Conservation (phyloP, 2,113 vertebrate genomes). For the Beaufortia kweichowensis region DNA sequence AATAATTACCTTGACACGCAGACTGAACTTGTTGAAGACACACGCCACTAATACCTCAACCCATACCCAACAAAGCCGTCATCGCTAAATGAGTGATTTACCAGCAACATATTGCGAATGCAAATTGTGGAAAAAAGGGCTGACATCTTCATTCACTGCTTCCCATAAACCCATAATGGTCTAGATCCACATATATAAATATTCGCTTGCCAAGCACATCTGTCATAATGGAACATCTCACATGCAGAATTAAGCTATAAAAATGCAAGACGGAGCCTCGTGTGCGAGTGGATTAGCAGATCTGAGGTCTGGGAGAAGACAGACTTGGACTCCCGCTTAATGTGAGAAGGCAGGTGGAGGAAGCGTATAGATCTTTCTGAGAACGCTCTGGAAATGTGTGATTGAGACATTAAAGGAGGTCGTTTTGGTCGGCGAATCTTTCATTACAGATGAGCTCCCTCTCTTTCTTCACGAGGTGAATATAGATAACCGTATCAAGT, state of each 20-base stretch:
- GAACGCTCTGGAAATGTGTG: constrained; percentile 16
- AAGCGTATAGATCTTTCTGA: constrained; percentile 33
- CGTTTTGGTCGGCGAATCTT: background rate
- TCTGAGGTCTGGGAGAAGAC: constrained; percentile 5
- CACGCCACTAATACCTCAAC: constrained; percentile 29
- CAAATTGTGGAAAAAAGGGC: constrained; percentile 22
- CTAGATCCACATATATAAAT: constrained; percentile 42
- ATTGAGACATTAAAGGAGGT: constrained; percentile 27
- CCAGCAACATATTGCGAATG: constrained; percentile 14
- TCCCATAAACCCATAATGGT: constrained; percentile 36
- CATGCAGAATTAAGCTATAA: constrained; percentile 38
- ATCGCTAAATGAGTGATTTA: constrained; percentile 27
- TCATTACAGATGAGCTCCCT: background rate
- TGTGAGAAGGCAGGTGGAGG: constrained; percentile 47
- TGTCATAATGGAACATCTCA: constrained; percentile 40
- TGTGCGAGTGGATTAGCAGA: constrained; percentile 25
- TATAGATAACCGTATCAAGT: constrained; percentile 31
- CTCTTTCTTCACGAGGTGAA: constrained; percentile 17
- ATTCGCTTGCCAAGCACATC: constrained; percentile 29
- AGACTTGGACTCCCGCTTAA: constrained; percentile 46
- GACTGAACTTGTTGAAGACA: constrained; percentile 30
- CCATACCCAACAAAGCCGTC: constrained; percentile 12
- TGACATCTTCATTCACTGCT: constrained; percentile 28
- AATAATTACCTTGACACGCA: constrained; percentile 41
- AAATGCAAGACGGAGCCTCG: constrained; percentile 28